Percentiles rank a stretch among this genome's conserved stretches.
phyloP scores from a whole-genome alignment of 2,888 invertebrate genomes.

The Leptinotarsa peninsularis region DNA sequence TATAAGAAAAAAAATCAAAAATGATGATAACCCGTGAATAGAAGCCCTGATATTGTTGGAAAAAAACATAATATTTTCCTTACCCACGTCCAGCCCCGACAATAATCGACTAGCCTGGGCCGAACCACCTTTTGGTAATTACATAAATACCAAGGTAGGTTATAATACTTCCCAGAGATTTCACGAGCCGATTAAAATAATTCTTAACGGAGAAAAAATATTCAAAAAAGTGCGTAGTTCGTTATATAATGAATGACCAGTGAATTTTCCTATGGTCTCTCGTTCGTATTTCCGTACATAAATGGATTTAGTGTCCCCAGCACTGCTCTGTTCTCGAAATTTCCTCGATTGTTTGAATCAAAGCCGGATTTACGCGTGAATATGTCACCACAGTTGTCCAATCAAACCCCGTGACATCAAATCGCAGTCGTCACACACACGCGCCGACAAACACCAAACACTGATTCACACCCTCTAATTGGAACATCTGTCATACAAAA shows the following conservation, averaged over 20 bases:
- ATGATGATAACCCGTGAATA: too few relatives aligned
- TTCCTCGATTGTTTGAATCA: slow-evolving; percentile 4
- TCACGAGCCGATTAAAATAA: too few relatives aligned
- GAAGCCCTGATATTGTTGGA: too few relatives aligned
- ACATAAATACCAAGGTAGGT: too few relatives aligned
- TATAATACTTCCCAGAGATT: too few relatives aligned
- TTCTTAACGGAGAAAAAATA: too few relatives aligned
- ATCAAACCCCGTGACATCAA: slow-evolving; percentile 25
- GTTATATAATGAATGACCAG: neutral
- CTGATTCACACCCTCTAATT: slow-evolving; percentile 38
- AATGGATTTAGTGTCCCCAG: neutral
- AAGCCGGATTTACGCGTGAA: slow-evolving; percentile 16
- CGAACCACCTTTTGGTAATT: too few relatives aligned
- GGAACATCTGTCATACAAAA: slow-evolving; percentile 39
- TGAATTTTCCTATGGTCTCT: neutral
- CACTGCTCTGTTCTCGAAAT: slow-evolving; percentile 4
- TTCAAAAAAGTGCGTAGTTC: neutral
- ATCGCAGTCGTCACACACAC: slow-evolving; percentile 29
- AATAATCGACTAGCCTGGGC: too few relatives aligned
- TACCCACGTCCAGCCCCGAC: too few relatives aligned
- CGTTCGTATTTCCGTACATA: neutral
- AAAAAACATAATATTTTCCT: too few relatives aligned
- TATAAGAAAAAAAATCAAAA: too few relatives aligned
- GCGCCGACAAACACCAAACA: slow-evolving; percentile 31
- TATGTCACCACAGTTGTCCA: slow-evolving; percentile 16